Conservation (phyloP, 2,888 invertebrate genomes). For the Nemotelus pantherinus region DNA sequence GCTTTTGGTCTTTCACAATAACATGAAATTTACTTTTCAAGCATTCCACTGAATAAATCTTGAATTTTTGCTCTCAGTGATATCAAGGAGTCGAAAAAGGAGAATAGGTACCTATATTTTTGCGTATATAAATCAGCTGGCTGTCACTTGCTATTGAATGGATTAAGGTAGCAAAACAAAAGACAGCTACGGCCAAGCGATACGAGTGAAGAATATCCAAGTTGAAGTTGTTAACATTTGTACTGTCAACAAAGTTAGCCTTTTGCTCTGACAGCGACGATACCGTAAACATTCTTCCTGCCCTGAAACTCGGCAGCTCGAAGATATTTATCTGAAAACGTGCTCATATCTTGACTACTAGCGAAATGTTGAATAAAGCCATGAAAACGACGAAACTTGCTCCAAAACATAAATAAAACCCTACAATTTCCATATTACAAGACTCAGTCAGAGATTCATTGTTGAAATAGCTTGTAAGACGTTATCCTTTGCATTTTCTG, state of each 20-base stretch:
- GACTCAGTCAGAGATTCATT: neutral
- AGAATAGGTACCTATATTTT: neutral
- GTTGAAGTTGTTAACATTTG: neutral
- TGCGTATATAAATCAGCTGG: constrained; percentile 21
- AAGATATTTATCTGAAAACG: constrained; percentile 31
- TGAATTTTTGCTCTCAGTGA: too few relatives aligned
- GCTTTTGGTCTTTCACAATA: neutral
- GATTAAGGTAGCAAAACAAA: neutral
- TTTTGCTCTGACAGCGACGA: neutral
- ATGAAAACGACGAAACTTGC: neutral
- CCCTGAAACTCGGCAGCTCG: neutral
- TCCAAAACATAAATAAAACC: neutral
- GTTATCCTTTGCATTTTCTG: constrained; percentile 3
- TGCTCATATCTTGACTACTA: constrained; percentile 22
- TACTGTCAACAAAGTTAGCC: neutral
- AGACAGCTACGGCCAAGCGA: neutral
- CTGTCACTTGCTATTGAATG: constrained; percentile 31
- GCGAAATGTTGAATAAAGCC: neutral
- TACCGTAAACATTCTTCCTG: neutral
- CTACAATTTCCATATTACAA: constrained; percentile 23
- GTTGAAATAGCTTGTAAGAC: constrained; percentile 32
- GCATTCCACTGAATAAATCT: neutral
- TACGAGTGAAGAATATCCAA: neutral
- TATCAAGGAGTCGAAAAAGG: too few relatives aligned
- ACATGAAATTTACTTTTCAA: neutral